Percentiles rank a stretch among this genome's conserved stretches.
These are phyloP conservation scores for Cyprinella venusta DNA, from an alignment of 2,797 vertebrate genomes.

Conservation along the genomic window DNA sequence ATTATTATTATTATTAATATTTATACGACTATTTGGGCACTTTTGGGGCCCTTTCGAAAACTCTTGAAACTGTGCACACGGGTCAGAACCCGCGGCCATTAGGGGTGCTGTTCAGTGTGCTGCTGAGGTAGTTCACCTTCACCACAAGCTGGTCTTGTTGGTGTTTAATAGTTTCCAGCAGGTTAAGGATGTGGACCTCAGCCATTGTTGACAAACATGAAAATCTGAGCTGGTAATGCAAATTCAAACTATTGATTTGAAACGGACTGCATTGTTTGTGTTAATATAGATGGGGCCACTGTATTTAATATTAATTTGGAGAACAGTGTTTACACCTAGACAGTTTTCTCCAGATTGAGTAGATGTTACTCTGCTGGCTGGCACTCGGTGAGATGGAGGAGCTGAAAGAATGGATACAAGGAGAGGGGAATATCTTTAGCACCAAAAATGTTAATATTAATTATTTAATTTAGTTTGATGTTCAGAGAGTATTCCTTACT, in stretches of 20 bases:
- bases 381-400: not conserved
- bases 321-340: not conserved
- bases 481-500: not conserved
- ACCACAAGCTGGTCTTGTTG: too few relatives aligned
- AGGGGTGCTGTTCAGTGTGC: too few relatives aligned
- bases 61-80: too few relatives aligned
- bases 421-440: constrained; percentile 14
- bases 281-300: not conserved
- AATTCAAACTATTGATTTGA: not conserved
- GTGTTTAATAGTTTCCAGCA: too few relatives aligned
- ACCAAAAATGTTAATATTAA: constrained; percentile 2
- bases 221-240: not conserved
- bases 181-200: too few relatives aligned
- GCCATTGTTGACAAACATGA: too few relatives aligned
- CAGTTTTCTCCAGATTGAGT: not conserved
- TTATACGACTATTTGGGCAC: too few relatives aligned
- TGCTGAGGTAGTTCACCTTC: too few relatives aligned
- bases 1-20: too few relatives aligned
- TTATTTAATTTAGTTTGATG: too few relatives aligned
- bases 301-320: not conserved
- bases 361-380: not conserved
- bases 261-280: not conserved
- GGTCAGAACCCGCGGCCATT: too few relatives aligned
- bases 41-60: too few relatives aligned
- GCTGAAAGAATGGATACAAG: not conserved